These are phyloP conservation scores for Cheilosia soror DNA, from an alignment of 2,888 invertebrate genomes.

Conservation along the genomic window DNA sequence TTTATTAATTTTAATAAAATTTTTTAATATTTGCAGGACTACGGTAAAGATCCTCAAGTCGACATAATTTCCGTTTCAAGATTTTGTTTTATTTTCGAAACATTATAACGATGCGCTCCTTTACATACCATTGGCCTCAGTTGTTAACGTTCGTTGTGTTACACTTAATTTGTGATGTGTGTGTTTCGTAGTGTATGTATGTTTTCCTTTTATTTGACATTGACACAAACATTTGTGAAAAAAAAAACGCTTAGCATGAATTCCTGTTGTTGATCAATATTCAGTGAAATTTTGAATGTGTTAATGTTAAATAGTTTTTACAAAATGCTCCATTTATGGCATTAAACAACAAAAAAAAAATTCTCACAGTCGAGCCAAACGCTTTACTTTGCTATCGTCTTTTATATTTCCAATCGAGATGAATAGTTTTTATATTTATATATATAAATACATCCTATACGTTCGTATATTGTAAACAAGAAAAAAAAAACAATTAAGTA, in stretches of 20 bases:
- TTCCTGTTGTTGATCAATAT: slow-evolving; percentile 65
- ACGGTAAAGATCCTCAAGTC: not conserved
- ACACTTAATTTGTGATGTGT: slow-evolving; percentile 31
- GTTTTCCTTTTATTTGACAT: not conserved
- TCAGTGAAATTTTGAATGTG: slow-evolving; percentile 20
- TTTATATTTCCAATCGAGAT: slow-evolving; percentile 37
- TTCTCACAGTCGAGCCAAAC: slow-evolving; percentile 50
- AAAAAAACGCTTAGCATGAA: not conserved
- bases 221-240: slow-evolving; percentile 6
- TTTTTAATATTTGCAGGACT: not conserved
- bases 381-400: slow-evolving; percentile 43
- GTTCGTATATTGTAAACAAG: slow-evolving; percentile 55
- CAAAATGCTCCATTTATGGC: not conserved
- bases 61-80: slow-evolving; percentile 37
- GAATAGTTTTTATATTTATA: slow-evolving; percentile 43
- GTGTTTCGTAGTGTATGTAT: slow-evolving; percentile 10
- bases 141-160: slow-evolving; percentile 17
- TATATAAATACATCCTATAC: slow-evolving; percentile 43
- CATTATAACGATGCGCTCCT: slow-evolving; percentile 48
- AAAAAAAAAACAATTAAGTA: slow-evolving; percentile 25
- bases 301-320: slow-evolving; percentile 13
- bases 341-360: slow-evolving; percentile 7
- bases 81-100: slow-evolving; percentile 58
- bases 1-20: not conserved
- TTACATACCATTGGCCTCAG: slow-evolving; percentile 26